These are phyloP conservation scores for Perdix hodgsoniae DNA, from an alignment of 2,797 vertebrate species.

Conservation along the genomic window DNA sequence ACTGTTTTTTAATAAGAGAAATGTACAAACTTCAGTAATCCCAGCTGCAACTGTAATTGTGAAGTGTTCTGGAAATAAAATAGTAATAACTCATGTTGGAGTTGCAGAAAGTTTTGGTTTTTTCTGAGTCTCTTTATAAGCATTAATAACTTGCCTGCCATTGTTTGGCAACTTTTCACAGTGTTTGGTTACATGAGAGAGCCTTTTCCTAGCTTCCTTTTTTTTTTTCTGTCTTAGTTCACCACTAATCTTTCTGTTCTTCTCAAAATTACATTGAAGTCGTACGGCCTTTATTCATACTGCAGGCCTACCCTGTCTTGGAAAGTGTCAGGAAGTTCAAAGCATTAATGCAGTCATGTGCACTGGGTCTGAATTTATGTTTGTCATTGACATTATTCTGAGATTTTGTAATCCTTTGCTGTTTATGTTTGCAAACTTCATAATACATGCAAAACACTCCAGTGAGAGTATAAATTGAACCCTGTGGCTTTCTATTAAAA, in stretches of 20 bases:
- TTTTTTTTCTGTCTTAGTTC: not conserved
- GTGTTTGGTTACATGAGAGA: not conserved
- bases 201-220: not conserved
- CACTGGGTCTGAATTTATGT: not conserved
- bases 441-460: not conserved
- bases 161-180: not conserved
- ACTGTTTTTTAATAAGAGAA: not conserved
- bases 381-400: not conserved
- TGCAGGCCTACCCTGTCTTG: not conserved
- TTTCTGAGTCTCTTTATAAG: not conserved
- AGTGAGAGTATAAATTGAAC: not conserved
- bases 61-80: not conserved
- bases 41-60: not conserved
- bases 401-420: not conserved
- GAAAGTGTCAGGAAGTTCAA: not conserved
- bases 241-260: not conserved
- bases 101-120: not conserved
- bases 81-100: not conserved
- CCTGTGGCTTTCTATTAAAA: not conserved
- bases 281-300: not conserved
- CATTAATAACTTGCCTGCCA: not conserved
- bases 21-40: not conserved
- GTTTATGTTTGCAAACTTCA: not conserved
- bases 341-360: not conserved
- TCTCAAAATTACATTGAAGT: not conserved